phyloP scores from a whole-genome alignment of 2,888 invertebrate genomes.

The Tiliacea aurago region DNA sequence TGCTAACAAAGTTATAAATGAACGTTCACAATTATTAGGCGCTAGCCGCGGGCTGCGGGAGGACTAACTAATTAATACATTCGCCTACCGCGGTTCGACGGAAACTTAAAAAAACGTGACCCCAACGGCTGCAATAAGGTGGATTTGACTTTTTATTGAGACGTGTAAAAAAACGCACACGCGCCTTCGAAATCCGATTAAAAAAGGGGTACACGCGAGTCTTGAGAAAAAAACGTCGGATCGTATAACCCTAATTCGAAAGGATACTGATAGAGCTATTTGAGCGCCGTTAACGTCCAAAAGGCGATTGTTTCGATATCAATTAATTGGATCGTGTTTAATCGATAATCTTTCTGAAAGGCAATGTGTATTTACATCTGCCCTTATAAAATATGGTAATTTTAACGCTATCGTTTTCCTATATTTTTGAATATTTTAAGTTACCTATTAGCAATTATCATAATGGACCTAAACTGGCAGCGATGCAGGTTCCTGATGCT shows the following conservation, averaged over 20 bases:
- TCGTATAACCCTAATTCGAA: constrained; percentile 87
- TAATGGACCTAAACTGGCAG: background rate
- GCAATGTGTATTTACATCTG: constrained; percentile 88
- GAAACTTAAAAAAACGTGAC: constrained; percentile 84
- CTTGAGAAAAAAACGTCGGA: constrained; percentile 79
- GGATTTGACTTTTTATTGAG: constrained; percentile 85
- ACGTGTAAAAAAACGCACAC: constrained; percentile 83
- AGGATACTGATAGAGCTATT: constrained; percentile 89
- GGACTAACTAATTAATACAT: constrained; percentile 87
- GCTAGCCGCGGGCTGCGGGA: constrained; percentile 65
- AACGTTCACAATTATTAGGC: constrained; percentile 79
- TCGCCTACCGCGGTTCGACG: constrained; percentile 82
- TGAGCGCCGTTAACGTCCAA: constrained; percentile 81
- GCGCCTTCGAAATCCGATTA: constrained; percentile 88
- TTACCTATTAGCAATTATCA: constrained; percentile 3
- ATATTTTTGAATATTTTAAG: constrained; percentile 38
- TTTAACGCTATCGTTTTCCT: constrained; percentile 35
- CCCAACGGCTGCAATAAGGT: constrained; percentile 88
- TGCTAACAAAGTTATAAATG: constrained; percentile 83
- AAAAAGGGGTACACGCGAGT: constrained; percentile 88
- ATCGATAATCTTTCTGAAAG: constrained; percentile 86
- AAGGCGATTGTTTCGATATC: constrained; percentile 88
- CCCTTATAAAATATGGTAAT: constrained; percentile 72
- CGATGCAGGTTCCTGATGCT: background rate
- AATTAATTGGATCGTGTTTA: constrained; percentile 90